phyloP scores from a whole-genome alignment of 2,888 invertebrate species.

The Odontocerum albicorne region DNA sequence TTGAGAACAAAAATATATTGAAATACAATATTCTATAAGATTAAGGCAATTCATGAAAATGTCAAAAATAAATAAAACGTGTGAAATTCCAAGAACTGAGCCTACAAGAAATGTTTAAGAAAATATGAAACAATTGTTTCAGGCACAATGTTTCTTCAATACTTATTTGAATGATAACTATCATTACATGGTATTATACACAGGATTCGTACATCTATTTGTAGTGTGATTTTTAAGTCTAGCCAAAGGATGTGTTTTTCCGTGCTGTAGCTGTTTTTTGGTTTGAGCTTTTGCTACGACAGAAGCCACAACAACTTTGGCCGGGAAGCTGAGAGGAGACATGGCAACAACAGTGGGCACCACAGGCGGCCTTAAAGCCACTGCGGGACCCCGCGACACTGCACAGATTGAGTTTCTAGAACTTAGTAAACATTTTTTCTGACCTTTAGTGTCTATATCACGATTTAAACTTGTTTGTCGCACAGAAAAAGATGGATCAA shows the following conservation, averaged over 20 bases:
- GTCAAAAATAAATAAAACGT: no score
- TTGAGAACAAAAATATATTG: no score
- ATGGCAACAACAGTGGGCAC: slow-evolving; percentile 49
- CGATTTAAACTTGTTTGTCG: slow-evolving; percentile 44
- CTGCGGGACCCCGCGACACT: slow-evolving; percentile 40
- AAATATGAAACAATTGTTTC: no score
- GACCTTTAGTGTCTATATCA: slow-evolving; percentile 33
- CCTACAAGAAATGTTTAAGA: no score
- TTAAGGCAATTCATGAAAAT: no score
- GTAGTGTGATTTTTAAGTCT: slow-evolving; percentile 74
- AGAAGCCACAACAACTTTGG: slow-evolving; percentile 63
- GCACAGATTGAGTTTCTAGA: slow-evolving; percentile 41
- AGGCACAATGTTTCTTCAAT: no score
- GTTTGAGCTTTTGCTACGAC: slow-evolving; percentile 72
- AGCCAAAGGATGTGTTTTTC: slow-evolving; percentile 89
- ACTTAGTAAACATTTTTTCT: slow-evolving; percentile 34
- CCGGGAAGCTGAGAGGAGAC: slow-evolving; percentile 52
- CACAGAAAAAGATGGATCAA: slow-evolving; percentile 42
- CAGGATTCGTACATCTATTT: slow-evolving; percentile 73
- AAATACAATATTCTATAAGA: no score
- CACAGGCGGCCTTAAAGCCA: slow-evolving; percentile 46
- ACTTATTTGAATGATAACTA: no score
- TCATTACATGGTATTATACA: slow-evolving; percentile 88
- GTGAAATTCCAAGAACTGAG: no score
- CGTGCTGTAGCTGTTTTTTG: slow-evolving; percentile 85